phyloP scores from a whole-genome alignment of 2,113 vertebrate genomes.

The Tachycineta bicolor region DNA sequence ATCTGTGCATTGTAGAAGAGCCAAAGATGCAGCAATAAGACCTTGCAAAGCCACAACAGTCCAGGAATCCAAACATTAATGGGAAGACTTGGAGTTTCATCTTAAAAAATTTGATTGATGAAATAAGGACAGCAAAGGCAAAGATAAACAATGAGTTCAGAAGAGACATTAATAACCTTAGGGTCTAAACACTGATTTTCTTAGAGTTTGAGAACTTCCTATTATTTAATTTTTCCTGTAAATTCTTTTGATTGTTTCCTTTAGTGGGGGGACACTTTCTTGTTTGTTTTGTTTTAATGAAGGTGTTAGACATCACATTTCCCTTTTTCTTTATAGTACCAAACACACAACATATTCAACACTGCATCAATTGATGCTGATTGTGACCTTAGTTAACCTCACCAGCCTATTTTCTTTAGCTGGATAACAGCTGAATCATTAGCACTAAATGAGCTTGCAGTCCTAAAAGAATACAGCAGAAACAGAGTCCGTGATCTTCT shows the following conservation, averaged over 20 bases:
- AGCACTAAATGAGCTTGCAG: background rate
- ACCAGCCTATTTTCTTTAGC: background rate
- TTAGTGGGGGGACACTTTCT: background rate
- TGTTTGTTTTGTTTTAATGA: background rate
- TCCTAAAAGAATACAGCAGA: background rate
- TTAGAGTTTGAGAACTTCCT: background rate
- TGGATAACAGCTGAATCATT: constrained; percentile 29
- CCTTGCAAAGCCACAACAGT: background rate
- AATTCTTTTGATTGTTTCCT: background rate
- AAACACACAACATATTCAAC: background rate
- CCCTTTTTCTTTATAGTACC: background rate
- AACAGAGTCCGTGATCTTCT: background rate
- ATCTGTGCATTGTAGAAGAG: background rate
- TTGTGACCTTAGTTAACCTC: constrained; percentile 8
- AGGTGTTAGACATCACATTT: background rate
- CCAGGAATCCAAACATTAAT: background rate
- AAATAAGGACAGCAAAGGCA: background rate
- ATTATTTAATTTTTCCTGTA: background rate
- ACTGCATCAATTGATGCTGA: background rate
- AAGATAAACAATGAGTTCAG: background rate
- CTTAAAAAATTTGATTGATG: background rate
- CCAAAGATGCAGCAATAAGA: background rate
- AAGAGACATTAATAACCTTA: background rate
- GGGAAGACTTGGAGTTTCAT: background rate
- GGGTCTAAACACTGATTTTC: background rate